Base-by-base conservation (phyloP, 2,113 vertebrate species). In the Xiphophorus maculatus region DNA sequence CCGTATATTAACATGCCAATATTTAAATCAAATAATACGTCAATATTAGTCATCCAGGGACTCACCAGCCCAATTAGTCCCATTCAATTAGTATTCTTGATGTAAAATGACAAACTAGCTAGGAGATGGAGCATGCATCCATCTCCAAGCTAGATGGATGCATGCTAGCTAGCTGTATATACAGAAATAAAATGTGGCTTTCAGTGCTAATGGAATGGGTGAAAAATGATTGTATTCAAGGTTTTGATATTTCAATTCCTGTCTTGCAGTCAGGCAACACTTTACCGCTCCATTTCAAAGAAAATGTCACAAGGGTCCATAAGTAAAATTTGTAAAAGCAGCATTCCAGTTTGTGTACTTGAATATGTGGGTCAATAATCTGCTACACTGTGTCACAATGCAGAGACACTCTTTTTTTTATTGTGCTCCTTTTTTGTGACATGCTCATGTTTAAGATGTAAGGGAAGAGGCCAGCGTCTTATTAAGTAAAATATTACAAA, bases 301-400 rank as follows among this genome's bases (percentile, higher is more conserved):
- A 83, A 87, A 90, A 91, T 91, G 88, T 88, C 87, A 88, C 69
- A 14, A 37, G 66, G 87, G 87, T 85, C 85, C 79, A 67, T 76
- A 74, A 80, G 79, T 76, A 79, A 85, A 90, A 90, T 91, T 91
- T 92, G 90, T 91, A 88, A 91, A 88, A 88, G 85, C 87, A 87
- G 84, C 80, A 82, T 92, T 89, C 81, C 32, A 66, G 69, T 48
- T 22, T 79, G 69, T 64, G 87, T 87, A 85, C 86, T 88, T 87
- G 88, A 90, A 78, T 80, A 84, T 83, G 66, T 51, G 83, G 89
- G 87, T 89, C 90, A 92, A 87, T 90, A 87, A 90, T 86, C 88
- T 81, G 76, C 89, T 79, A 83, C 79, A 79, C 74, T 64, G 68
- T 14, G 40, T 19, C 44, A 78, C 84, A 84, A 87, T 74, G 85